Conservation (phyloP, 2,113 vertebrate species). For the Cyprinodon tularosa region DNA sequence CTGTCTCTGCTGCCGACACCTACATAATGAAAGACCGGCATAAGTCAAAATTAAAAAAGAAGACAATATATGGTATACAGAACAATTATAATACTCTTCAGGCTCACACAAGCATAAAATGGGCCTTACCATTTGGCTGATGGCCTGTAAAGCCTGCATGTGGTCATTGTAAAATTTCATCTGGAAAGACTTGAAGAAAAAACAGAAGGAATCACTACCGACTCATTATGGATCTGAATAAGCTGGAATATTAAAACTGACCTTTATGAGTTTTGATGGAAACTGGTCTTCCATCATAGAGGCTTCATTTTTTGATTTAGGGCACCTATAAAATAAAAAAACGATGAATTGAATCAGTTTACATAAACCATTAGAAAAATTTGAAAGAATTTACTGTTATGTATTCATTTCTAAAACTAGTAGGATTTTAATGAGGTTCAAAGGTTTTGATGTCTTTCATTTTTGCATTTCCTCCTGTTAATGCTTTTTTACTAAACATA, state of each 20-base stretch:
- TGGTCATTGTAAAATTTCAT: constrained; percentile 80
- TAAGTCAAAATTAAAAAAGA: background rate
- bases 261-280: constrained; percentile 33
- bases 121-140: constrained; percentile 82
- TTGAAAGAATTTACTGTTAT: background rate
- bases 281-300: constrained; percentile 48
- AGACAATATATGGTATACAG: background rate
- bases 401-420: background rate
- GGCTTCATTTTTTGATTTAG: constrained; percentile 53
- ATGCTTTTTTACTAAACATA: background rate
- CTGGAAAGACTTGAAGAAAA: constrained; percentile 45
- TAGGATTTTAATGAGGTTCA: background rate
- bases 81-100: background rate
- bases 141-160: constrained; percentile 71
- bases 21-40: constrained; percentile 27
- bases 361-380: background rate
- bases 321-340: constrained; percentile 48
- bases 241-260: constrained; percentile 1
- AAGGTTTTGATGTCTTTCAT: background rate
- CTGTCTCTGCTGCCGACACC: constrained; percentile 42
- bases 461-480: background rate
- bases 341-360: background rate
- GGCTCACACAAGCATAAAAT: background rate
- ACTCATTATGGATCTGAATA: background rate
- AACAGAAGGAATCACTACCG: constrained; percentile 16